Evolutionary conservation across 1,140 invertebrate genomes (phyloP).

Genomic region (Atta texana): DNA sequence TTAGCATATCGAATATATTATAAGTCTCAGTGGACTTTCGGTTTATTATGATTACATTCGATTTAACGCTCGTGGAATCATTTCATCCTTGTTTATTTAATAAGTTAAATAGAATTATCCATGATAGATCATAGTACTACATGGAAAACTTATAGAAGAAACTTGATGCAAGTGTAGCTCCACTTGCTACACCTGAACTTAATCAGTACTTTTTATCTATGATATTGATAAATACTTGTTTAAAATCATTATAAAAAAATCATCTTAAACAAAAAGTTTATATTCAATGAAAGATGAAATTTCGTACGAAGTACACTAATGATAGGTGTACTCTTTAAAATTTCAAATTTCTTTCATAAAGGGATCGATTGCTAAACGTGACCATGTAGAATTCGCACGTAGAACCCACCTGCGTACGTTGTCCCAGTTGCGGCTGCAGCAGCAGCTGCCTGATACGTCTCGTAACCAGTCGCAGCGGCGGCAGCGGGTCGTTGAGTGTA

Average conservation of each 20-base stretch:
- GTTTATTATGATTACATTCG: too few species aligned
- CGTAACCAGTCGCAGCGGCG: constrained; percentile 91
- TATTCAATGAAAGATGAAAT: not conserved
- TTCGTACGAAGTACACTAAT: not conserved
- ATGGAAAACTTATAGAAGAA: too few species aligned
- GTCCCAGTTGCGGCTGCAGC: constrained; percentile 88
- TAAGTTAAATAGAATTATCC: too few species aligned
- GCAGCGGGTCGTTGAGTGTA: constrained; percentile 92
- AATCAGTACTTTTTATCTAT: not conserved
- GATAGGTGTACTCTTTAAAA: not conserved
- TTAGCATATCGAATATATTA: too few species aligned
- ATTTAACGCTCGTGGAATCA: too few species aligned
- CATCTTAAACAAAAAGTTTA: not conserved
- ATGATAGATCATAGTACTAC: too few species aligned
- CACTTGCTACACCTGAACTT: not conserved
- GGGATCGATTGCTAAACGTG: not conserved
- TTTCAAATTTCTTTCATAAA: not conserved
- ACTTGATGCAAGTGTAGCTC: not conserved
- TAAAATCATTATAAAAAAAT: not conserved
- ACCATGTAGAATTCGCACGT: not conserved
- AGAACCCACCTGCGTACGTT: constrained; percentile 87
- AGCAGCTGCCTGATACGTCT: constrained; percentile 91
- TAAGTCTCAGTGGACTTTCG: too few species aligned
- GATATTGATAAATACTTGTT: not conserved
- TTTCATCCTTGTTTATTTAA: too few species aligned